Conservation (phyloP, 2,888 invertebrate genomes). For the Noctua fimbriata region DNA sequence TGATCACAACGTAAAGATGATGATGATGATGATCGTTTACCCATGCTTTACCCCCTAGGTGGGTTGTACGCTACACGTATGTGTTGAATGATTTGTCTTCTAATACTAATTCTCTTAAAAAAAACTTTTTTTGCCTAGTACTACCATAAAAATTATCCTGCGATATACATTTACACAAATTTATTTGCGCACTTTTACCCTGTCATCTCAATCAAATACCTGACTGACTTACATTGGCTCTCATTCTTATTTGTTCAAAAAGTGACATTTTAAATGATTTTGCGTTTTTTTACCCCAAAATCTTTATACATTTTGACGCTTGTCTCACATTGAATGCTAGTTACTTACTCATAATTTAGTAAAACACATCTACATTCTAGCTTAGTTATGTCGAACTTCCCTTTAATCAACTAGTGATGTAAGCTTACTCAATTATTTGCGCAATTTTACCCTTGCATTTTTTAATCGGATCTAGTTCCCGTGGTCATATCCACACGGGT, state of each 20-base stretch:
- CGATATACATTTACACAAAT: not conserved
- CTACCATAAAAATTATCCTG: not conserved
- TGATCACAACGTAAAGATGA: not conserved
- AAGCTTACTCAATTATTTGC: too few relatives aligned
- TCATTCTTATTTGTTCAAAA: not conserved
- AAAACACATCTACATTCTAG: too few relatives aligned
- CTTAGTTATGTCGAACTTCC: too few relatives aligned
- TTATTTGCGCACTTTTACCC: not conserved
- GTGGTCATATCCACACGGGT: too few relatives aligned
- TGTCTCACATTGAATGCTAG: too few relatives aligned
- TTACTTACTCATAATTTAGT: too few relatives aligned
- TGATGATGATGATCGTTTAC: constrained; percentile 2
- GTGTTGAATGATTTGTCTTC: not conserved
- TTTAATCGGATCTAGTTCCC: too few relatives aligned
- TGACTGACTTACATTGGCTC: not conserved
- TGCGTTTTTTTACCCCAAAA: not conserved
- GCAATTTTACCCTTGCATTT: too few relatives aligned
- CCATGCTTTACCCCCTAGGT: constrained; percentile 17
- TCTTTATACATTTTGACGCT: too few relatives aligned
- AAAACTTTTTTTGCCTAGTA: not conserved
- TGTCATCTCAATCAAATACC: not conserved
- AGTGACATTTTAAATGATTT: not conserved
- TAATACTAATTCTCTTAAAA: not conserved
- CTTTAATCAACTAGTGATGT: too few relatives aligned
- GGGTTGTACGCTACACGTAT: not conserved